Base-by-base conservation (phyloP, 1,140 invertebrate genomes). In the Platyura marginata region DNA sequence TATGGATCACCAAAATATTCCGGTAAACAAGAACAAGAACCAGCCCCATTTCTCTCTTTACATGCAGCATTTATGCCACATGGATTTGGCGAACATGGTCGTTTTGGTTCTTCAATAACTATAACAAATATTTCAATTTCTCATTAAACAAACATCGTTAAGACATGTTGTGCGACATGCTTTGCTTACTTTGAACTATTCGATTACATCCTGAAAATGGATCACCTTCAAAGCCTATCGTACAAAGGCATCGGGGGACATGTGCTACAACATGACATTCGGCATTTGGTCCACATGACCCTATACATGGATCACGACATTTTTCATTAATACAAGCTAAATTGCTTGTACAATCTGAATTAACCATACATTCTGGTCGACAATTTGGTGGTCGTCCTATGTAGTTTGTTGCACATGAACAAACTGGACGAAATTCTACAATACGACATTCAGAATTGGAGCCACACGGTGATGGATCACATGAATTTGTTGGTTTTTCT, bases 31-130 rank as follows among this genome's bases (percentile, higher is more conserved):
- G 74, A 70, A 59, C 80, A 83, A 37, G 77, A 75, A 22, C 75
- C 77, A 45, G 71, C 69, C 44, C 70, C 71, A 52, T 75, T 70
- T 41, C 72, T 65, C 64, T 84, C 81, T 61, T 79, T 77, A 60
- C 84, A 90, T 39, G 78, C 49, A 18, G 82, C 80, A 62, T 87
- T 88, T 3, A 75, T 66, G n/a, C 83, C 83, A 59, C 83, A 88
- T 11, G 83, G 84, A 36, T 69, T 71, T 16, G 67, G 69, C 36
- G 61, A 53, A 53, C 77, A 80, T 9, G 74, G 75, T 53, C 67
- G 67, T 44, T 53, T 50, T 15, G 61, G 59, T 48, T 61, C 63
- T 40, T 63, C 47, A 53, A 64, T 54, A 56, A 68, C 44, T 68
- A 62, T 40, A 44, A 23, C 16, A 10, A 6, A 15, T 15, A n/a